phyloP scores from a whole-genome alignment of 1,140 invertebrate genomes.

The Elysia chlorotica region DNA sequence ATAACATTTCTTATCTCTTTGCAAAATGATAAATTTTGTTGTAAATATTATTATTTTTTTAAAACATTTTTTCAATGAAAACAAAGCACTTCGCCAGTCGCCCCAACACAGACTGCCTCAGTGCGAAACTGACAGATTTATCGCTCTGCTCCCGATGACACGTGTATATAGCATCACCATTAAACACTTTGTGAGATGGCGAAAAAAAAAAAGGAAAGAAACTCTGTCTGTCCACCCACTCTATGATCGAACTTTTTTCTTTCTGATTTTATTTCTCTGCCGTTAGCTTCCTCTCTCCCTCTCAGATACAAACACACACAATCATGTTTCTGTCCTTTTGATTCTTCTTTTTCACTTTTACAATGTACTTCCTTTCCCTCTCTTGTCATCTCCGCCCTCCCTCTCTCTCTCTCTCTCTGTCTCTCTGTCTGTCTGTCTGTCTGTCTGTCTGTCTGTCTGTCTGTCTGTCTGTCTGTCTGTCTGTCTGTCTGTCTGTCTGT shows the following conservation, averaged over 20 bases:
- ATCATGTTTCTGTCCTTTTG: not conserved
- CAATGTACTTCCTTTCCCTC: not conserved
- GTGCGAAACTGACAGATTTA: too few relatives aligned
- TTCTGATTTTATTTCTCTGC: not conserved
- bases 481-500: slow-evolving; percentile 1
- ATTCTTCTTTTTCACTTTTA: not conserved
- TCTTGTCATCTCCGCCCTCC: not conserved
- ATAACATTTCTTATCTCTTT: too few relatives aligned
- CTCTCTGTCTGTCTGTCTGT: not conserved
- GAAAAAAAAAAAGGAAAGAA: not conserved
- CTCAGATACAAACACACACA: not conserved
- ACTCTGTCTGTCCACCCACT: not conserved
- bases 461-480: not conserved
- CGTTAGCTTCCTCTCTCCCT: not conserved
- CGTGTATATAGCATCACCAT: too few relatives aligned
- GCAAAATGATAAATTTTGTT: too few relatives aligned
- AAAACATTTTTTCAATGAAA: too few relatives aligned
- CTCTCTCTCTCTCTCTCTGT: slow-evolving; percentile 1
- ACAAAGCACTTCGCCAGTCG: too few relatives aligned
- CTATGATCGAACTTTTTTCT: not conserved
- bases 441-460: not conserved
- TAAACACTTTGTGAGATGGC: too few relatives aligned
- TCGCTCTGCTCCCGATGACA: too few relatives aligned
- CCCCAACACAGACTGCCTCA: too few relatives aligned
- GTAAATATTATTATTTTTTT: too few relatives aligned